Conservation (phyloP, 2,113 vertebrate species). For the Macroglossus sobrinus region DNA sequence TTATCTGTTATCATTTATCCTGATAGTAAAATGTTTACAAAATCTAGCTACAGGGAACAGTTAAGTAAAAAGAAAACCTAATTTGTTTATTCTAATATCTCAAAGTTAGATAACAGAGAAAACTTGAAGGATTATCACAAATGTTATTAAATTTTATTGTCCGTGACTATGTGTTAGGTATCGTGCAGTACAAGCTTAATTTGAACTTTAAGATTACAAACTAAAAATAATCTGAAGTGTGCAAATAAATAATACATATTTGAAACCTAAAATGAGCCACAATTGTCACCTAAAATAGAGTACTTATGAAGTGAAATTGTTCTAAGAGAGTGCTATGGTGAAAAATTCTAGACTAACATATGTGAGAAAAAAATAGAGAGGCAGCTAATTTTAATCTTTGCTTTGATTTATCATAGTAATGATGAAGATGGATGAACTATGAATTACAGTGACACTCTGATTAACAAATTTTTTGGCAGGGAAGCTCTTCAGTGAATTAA, state of each 20-base stretch:
- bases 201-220: constrained; percentile 16
- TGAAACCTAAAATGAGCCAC: constrained; percentile 7
- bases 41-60: constrained; percentile 16
- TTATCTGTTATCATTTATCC: constrained; percentile 43
- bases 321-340: neutral
- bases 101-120: constrained; percentile 1
- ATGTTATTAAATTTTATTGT: neutral
- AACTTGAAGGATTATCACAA: neutral
- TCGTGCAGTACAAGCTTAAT: neutral
- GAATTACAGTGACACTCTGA: neutral
- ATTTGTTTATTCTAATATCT: constrained; percentile 6
- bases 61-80: constrained; percentile 26
- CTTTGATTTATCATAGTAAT: neutral
- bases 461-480: neutral
- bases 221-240: constrained; percentile 32
- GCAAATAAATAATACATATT: neutral
- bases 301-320: neutral
- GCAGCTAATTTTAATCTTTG: neutral
- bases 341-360: neutral
- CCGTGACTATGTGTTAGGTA: neutral
- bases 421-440: neutral
- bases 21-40: neutral
- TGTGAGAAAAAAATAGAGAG: neutral
- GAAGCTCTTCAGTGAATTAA: constrained; percentile 1
- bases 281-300: neutral